These are phyloP conservation scores for Tortrix viridana DNA, from an alignment of 2,888 invertebrate species.

Conservation along the genomic window DNA sequence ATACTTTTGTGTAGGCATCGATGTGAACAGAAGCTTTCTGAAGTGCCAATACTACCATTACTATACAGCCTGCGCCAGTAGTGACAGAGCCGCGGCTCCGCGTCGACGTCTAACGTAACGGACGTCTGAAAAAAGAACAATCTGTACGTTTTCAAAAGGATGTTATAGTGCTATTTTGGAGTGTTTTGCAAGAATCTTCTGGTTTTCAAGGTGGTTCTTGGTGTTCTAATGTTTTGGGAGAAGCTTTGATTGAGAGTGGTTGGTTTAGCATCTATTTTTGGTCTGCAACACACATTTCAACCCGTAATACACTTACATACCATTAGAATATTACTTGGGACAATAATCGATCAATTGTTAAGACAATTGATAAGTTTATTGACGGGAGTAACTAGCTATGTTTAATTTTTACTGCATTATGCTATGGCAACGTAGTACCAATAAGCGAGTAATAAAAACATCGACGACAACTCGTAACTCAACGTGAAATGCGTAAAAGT, in stretches of 20 bases:
- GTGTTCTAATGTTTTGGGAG: slow-evolving; percentile 29
- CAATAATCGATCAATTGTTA: slow-evolving; percentile 32
- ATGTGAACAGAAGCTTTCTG: slow-evolving; percentile 50
- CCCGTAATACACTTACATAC: slow-evolving; percentile 46
- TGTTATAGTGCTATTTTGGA: slow-evolving; percentile 57
- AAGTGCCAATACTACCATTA: slow-evolving; percentile 59
- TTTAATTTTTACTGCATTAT: slow-evolving; percentile 70
- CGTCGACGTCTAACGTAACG: slow-evolving; percentile 64
- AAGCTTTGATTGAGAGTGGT: slow-evolving; percentile 62
- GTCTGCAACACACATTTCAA: slow-evolving; percentile 54
- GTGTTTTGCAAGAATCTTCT: slow-evolving; percentile 41
- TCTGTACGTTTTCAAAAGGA: slow-evolving; percentile 47
- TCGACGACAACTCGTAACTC: background rate
- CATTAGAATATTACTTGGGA: slow-evolving; percentile 40
- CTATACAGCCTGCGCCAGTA: slow-evolving; percentile 68
- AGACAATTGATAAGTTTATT: slow-evolving; percentile 14
- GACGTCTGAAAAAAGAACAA: slow-evolving; percentile 57
- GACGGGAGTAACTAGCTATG: slow-evolving; percentile 32
- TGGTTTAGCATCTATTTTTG: slow-evolving; percentile 63
- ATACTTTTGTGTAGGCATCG: slow-evolving; percentile 39
- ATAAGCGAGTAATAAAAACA: background rate
- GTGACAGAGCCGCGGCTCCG: slow-evolving; percentile 64
- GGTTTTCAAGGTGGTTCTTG: slow-evolving; percentile 40
- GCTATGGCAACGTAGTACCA: slow-evolving; percentile 46
- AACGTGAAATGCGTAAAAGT: background rate